Base-by-base conservation (phyloP, 2,113 vertebrate genomes). In the Gila orcuttii region DNA sequence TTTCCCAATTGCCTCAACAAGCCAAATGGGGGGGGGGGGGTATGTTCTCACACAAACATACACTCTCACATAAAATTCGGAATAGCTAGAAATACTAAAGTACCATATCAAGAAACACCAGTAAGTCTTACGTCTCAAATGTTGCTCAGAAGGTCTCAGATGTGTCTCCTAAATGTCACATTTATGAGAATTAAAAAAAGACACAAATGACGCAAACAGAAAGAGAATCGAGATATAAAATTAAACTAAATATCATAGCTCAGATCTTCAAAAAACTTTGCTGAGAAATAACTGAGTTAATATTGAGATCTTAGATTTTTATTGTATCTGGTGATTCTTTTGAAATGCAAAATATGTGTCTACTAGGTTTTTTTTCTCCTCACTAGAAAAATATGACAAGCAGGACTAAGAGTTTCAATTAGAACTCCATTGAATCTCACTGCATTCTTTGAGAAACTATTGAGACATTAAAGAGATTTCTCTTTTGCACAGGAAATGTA, bases 1-100 rank as follows among this genome's bases (percentile, higher is more conserved):
- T 62, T 85, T 80, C 77, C 83, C 76, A 52, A 80, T 74, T 74
- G 66, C 77, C 45, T 62, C 79, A 75, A 64, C 57, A 31, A 28
- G 71, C 25, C 78, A 75, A 81, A 74, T 33, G 6, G 36, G 68
- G 68, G 8, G 3, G 17, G 25, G 5, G 15, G 1, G 28, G 28
- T 1, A 1, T 1, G 28, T 1, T 33, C 28, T 28, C 25, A 68
- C 23, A 39, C n/a, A 77, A 74, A 78, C 59, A 77, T 7, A 15
- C 33, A 15, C 23, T 15, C 31, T 9, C 6, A 33, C 64, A 68
- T 8, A 36, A 1, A 31, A 76, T 50, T 50, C 23, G 31, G 74
- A 76, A 52, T 76, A 50, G 15, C 25, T 2, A 76, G n/a, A 76
- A 76, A 55, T 23, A 23, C 0, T 4, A 39, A 39, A 23, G 66